phyloP scores from a whole-genome alignment of 2,888 invertebrate species.

The Athalia rosae region DNA sequence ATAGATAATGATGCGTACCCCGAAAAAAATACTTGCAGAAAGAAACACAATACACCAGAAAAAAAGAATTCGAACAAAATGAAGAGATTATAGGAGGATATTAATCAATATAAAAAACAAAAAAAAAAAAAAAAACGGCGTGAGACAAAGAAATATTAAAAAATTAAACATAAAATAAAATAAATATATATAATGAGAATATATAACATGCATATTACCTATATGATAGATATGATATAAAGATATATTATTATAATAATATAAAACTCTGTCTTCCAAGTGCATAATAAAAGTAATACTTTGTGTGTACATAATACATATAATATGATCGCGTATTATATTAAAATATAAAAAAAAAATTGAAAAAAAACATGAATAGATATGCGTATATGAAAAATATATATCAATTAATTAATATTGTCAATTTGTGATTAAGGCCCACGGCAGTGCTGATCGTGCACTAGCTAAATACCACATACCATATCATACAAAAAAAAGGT shows the following conservation, averaged over 20 bases:
- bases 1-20: no score
- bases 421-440: constrained; percentile 54
- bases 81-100: no score
- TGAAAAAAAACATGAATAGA: constrained; percentile 37
- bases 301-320: constrained; percentile 50
- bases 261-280: constrained; percentile 73
- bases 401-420: constrained; percentile 50
- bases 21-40: no score
- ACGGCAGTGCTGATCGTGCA: no score
- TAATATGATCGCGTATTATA: background rate
- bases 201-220: constrained; percentile 50
- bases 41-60: no score
- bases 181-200: constrained; percentile 40
- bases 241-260: constrained; percentile 47
- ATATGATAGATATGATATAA: constrained; percentile 58
- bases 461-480: background rate
- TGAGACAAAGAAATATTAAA: background rate
- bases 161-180: constrained; percentile 1
- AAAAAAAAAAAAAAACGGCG: no score
- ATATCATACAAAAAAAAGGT: constrained; percentile 35
- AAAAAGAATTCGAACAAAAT: background rate
- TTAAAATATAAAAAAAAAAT: background rate
- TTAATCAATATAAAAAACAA: no score
- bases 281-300: constrained; percentile 64
- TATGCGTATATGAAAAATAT: constrained; percentile 16